phyloP scores from a whole-genome alignment of 2,797 vertebrate genomes.

The Erpetoichthys calabaricus region DNA sequence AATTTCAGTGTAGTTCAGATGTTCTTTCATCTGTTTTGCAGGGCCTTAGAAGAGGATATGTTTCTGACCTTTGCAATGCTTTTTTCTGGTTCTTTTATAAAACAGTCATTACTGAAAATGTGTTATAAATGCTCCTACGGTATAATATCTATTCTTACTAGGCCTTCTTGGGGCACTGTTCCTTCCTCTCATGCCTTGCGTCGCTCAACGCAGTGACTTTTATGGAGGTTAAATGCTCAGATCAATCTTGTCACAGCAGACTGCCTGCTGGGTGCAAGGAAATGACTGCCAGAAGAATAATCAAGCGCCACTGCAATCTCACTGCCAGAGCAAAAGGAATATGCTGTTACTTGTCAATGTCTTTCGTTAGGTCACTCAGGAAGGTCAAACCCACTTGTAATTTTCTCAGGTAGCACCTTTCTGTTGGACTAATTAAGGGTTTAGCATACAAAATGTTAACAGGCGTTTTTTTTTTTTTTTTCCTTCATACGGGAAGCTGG shows the following conservation, averaged over 20 bases:
- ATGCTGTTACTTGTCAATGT: constrained; percentile 24
- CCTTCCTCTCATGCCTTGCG: constrained; percentile 46
- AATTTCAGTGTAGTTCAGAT: too few relatives aligned
- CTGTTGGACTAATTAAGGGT: background rate
- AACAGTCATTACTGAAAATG: constrained; percentile 2
- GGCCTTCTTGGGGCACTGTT: constrained; percentile 29
- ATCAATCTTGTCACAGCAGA: constrained; percentile 57
- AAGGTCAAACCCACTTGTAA: constrained; percentile 12
- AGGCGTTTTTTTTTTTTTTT: too few relatives aligned
- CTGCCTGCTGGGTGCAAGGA: constrained; percentile 23
- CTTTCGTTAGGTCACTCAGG: constrained; percentile 18
- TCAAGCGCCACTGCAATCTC: constrained; percentile 41
- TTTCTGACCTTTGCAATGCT: too few relatives aligned
- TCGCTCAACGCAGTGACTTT: constrained; percentile 38
- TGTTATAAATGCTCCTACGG: constrained; percentile 4
- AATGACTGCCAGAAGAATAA: constrained; percentile 53
- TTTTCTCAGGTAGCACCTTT: background rate
- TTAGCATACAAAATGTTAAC: too few relatives aligned
- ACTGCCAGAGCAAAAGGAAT: constrained; percentile 31
- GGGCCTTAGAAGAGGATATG: too few relatives aligned
- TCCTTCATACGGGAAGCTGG: background rate
- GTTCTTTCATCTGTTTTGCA: too few relatives aligned
- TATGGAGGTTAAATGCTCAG: constrained; percentile 53
- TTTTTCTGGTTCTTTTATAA: too few relatives aligned
- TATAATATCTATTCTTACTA: constrained; percentile 12